phyloP scores from a whole-genome alignment of 2,888 invertebrate genomes.

The Dioctria linearis region DNA sequence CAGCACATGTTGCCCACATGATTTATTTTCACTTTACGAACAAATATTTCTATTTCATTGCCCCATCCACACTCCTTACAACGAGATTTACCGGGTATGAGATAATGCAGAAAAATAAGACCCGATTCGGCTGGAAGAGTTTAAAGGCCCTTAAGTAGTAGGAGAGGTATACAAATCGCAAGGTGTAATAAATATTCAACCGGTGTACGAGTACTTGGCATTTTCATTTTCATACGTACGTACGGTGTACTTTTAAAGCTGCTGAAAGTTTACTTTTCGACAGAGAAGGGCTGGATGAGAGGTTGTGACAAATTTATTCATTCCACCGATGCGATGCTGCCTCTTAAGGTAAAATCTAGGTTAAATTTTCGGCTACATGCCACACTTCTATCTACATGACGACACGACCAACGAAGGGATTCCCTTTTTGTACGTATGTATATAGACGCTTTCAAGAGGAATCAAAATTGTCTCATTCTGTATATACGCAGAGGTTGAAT shows the following conservation, averaged over 20 bases:
- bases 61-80: not conserved
- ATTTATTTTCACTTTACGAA: conserved; percentile 18
- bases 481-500: not conserved
- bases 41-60: not conserved
- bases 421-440: too few species aligned
- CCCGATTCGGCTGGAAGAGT: not conserved
- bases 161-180: not conserved
- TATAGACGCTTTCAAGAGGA: too few species aligned
- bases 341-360: conserved; percentile 21
- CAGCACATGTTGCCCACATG: not conserved
- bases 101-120: conserved; percentile 1
- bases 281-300: not conserved
- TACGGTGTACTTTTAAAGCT: conserved; percentile 13
- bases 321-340: not conserved
- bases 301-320: conserved; percentile 33
- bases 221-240: not conserved
- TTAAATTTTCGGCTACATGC: not conserved
- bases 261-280: conserved; percentile 41
- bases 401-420: too few species aligned
- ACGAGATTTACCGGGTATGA: too few species aligned
- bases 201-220: not conserved
- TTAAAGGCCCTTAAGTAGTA: conserved; percentile 23
- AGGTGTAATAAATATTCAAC: conserved; percentile 26
- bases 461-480: not conserved
- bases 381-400: too few species aligned